Evolutionary conservation across 2,797 vertebrate species (phyloP).

Genomic region (Platalea minor): DNA sequence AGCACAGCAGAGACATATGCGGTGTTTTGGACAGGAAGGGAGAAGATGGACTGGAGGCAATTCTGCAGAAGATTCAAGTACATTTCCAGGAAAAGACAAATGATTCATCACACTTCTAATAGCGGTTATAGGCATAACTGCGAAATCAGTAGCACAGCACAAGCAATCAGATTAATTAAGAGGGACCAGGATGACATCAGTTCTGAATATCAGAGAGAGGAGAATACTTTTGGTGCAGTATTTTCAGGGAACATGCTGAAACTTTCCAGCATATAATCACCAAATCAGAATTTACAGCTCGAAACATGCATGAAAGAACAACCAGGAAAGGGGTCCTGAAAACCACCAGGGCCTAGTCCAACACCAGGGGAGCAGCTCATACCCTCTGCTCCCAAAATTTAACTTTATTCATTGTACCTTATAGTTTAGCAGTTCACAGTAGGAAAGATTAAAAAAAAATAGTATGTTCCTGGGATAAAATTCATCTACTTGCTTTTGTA

Average conservation of each 20-base stretch:
- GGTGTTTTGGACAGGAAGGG: not conserved
- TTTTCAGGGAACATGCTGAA: not conserved
- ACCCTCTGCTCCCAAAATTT: not conserved
- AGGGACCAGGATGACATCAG: not conserved
- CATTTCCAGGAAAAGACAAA: conserved; percentile 49
- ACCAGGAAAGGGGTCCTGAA: not conserved
- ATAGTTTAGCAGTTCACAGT: not conserved
- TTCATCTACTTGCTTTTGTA: not conserved
- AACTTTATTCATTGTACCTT: not conserved
- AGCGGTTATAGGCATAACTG: not conserved
- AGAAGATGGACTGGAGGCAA: conserved; percentile 24
- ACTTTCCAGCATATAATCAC: not conserved
- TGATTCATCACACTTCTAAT: conserved; percentile 2
- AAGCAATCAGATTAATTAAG: not conserved
- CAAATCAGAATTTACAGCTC: not conserved
- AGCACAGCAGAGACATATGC: not conserved
- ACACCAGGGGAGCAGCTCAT: not conserved
- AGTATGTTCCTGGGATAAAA: not conserved
- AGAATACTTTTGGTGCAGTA: not conserved
- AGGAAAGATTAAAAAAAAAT: not conserved
- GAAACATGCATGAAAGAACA: not conserved
- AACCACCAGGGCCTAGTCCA: not conserved
- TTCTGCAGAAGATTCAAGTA: conserved; percentile 39
- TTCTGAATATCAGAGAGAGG: not conserved
- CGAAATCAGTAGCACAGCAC: not conserved